Base-by-base conservation (phyloP, 2,113 vertebrate genomes). In the Ptilonorhynchus violaceus region DNA sequence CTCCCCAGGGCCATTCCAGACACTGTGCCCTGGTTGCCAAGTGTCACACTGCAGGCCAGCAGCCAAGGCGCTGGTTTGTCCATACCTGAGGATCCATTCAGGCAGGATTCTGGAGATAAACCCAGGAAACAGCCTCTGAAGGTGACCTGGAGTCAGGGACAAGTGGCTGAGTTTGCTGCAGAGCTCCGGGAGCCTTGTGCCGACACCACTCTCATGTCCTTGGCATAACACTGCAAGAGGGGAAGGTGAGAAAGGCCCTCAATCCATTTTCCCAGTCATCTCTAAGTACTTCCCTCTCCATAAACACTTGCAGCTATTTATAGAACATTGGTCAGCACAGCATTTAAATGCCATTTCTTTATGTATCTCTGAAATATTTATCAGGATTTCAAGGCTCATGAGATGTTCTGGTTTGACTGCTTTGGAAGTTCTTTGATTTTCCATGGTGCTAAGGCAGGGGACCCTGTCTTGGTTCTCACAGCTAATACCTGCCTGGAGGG, bases 341-440 rank as follows among this genome's bases (percentile, higher is more conserved):
- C 59, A 68, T 73, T 24, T 41, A 89, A 62, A 46, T 44, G 18
- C 27, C 53, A 30, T 53, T 86, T 68, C 37, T 92, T 94, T 50
- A 60, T 25, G 25, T 63, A 59, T 53, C 73, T 72, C 68, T 69
- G 69, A 90, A 95, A 93, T 46, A 37, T 75, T 89, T 69, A 75
- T 59, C 55, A 89, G 55, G 59, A 49, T 80, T 79, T 88, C 60
- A 85, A 59, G 52, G 88, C 44, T 86, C 27, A 10, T 13, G 15
- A 70, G 44, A 23, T 60, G 41, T 64, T 39, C 60, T 50, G 47
- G 37, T 70, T 4, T 41, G 66, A 77, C 25, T 39, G 52, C 31
- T 90, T 52, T 84, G 82, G 73, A 69, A 85, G 58, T 42, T 50
- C 59, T 83, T 49, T 72, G 37, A 6, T 74, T 85, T 72, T 75